Evolutionary conservation across 2,888 invertebrate genomes (phyloP).

Genomic region (Micropterix aruncella): DNA sequence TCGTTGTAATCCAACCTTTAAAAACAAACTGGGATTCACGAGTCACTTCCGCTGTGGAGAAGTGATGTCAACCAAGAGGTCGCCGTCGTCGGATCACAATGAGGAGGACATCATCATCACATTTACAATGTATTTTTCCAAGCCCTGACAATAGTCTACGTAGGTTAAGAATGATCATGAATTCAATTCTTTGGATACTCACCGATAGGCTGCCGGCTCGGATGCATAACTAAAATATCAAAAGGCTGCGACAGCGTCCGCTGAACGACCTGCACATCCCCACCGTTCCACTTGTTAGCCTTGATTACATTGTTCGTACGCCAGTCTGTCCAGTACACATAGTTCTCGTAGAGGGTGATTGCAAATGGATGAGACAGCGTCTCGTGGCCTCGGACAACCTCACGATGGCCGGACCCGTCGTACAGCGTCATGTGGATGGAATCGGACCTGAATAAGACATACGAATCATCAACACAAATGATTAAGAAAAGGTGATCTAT

Average conservation of each 20-base stretch:
- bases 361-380: conserved; percentile 81
- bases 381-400: conserved; percentile 58
- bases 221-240: conserved; percentile 74
- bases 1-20: no score
- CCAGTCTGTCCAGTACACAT: conserved; percentile 94
- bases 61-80: no score
- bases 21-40: no score
- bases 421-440: conserved; percentile 76
- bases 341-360: conserved; percentile 70
- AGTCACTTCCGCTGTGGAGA: no score
- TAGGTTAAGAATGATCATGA: no score
- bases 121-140: no score
- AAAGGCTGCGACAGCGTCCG: conserved; percentile 79
- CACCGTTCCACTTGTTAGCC: conserved; percentile 80
- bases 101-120: no score
- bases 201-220: conserved; percentile 55
- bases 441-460: conserved; percentile 44
- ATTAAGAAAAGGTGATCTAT: no score
- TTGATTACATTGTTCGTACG: conserved; percentile 71
- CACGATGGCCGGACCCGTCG: conserved; percentile 57
- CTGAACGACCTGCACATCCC: conserved; percentile 64
- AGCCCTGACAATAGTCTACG: no score
- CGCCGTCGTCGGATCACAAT: no score
- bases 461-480: no score
- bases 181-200: no score